Evolutionary conservation across 2,888 invertebrate species (phyloP).

Genomic region (Aphidius colemani): DNA sequence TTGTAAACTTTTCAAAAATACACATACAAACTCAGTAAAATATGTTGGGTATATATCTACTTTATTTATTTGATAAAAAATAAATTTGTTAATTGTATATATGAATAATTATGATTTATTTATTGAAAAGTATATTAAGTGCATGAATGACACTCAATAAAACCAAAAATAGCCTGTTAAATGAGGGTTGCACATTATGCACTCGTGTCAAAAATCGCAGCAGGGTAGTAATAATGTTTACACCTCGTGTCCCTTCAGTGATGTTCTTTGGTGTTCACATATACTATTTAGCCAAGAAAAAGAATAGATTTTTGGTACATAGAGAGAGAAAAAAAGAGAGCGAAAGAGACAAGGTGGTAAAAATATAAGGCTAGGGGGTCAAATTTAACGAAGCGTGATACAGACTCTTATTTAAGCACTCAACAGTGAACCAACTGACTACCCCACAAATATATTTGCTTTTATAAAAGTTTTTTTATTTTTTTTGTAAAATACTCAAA

Average conservation of each 20-base stretch:
- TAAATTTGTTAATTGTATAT: neutral
- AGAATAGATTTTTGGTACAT: no score
- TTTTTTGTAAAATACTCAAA: conserved; percentile 5
- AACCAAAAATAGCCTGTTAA: conserved; percentile 13
- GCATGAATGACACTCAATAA: conserved; percentile 6
- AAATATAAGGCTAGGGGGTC: conserved; percentile 1
- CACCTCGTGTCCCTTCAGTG: conserved; percentile 12
- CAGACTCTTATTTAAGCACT: conserved; percentile 17
- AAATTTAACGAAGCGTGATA: conserved; percentile 14
- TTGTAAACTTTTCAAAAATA: conserved; percentile 41
- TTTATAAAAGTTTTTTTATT: neutral
- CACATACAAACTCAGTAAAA: no score
- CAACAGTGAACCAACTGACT: neutral
- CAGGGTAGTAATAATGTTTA: conserved; percentile 26
- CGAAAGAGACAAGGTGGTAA: no score
- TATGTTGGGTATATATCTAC: no score
- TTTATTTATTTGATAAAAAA: no score
- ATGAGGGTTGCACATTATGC: neutral
- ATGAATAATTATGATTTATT: conserved; percentile 1
- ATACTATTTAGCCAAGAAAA: neutral
- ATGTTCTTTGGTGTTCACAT: conserved; percentile 26
- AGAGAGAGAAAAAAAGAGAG: no score
- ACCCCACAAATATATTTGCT: no score
- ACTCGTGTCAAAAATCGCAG: conserved; percentile 24
- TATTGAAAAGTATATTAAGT: neutral